Percentiles rank a stretch among this genome's conserved stretches.
Conservation (phyloP, 2,888 invertebrate species). For the Amphipoea lucens region DNA sequence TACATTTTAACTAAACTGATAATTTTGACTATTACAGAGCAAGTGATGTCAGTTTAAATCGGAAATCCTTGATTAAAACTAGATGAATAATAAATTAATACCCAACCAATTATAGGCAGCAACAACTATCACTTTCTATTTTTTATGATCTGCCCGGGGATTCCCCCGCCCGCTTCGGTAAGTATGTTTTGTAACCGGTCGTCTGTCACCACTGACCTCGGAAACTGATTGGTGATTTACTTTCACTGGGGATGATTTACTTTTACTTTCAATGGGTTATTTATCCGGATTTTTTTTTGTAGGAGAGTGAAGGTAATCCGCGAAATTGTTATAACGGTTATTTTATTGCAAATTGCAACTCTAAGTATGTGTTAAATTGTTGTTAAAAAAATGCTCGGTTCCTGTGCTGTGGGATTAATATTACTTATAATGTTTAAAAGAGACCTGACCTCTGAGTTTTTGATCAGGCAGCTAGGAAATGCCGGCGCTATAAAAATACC, state of each 20-base stretch:
- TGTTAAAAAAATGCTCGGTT: too few relatives aligned
- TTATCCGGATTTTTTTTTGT: neutral
- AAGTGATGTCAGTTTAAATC: neutral
- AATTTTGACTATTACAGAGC: neutral
- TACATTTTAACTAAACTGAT: neutral
- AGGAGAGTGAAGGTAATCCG: neutral
- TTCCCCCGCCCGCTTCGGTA: slow-evolving; percentile 21
- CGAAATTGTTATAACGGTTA: neutral
- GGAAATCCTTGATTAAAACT: neutral
- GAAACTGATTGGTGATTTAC: slow-evolving; percentile 28
- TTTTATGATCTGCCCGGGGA: slow-evolving; percentile 6
- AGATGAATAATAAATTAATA: neutral
- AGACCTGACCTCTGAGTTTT: neutral
- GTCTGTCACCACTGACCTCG: slow-evolving; percentile 44
- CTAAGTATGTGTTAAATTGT: too few relatives aligned
- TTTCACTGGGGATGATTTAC: slow-evolving; percentile 24
- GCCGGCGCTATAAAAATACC: too few relatives aligned
- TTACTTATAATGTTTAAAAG: neutral
- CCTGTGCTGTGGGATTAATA: too few relatives aligned
- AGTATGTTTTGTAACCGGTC: neutral
- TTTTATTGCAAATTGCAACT: neutral
- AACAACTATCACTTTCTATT: slow-evolving; percentile 19
- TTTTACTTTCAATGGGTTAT: neutral
- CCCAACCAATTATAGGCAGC: neutral
- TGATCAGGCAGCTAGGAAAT: neutral